Evolutionary conservation across 2,888 invertebrate genomes (phyloP).

Genomic region (Lithophane ornitopus): DNA sequence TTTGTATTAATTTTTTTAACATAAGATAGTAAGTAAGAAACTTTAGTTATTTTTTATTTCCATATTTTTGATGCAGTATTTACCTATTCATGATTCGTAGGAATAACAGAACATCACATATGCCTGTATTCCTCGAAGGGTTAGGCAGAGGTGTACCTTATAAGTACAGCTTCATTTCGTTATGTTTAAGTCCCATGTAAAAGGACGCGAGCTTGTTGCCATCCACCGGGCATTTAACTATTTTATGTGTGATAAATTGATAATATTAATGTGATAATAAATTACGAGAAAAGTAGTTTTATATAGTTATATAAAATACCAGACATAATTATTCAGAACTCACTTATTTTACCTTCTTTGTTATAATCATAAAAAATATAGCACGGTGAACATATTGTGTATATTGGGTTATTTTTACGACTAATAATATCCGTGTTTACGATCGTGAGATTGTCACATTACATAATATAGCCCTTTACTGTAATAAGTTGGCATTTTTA

Average conservation of each 20-base stretch:
- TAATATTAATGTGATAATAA: constrained; percentile 16
- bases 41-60: neutral
- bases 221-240: too few relatives aligned
- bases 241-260: neutral
- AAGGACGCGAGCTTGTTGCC: too few relatives aligned
- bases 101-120: neutral
- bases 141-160: too few relatives aligned
- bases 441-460: constrained; percentile 50
- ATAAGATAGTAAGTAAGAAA: neutral
- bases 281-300: neutral
- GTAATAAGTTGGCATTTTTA: constrained; percentile 42
- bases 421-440: constrained; percentile 58
- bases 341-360: constrained; percentile 11
- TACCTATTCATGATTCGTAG: too few relatives aligned
- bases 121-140: too few relatives aligned
- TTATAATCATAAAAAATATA: constrained; percentile 44
- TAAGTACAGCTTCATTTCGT: too few relatives aligned
- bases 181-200: too few relatives aligned
- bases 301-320: constrained; percentile 11
- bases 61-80: neutral
- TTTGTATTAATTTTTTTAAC: too few relatives aligned
- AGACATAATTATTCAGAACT: constrained; percentile 20
- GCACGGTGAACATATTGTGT: constrained; percentile 45
- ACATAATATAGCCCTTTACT: constrained; percentile 35
- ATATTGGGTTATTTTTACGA: constrained; percentile 55